Evolutionary conservation across 2,888 invertebrate genomes (phyloP), one percentile per base, ranked within the genome.

Genomic region (Pterobdella sp.): DNA sequence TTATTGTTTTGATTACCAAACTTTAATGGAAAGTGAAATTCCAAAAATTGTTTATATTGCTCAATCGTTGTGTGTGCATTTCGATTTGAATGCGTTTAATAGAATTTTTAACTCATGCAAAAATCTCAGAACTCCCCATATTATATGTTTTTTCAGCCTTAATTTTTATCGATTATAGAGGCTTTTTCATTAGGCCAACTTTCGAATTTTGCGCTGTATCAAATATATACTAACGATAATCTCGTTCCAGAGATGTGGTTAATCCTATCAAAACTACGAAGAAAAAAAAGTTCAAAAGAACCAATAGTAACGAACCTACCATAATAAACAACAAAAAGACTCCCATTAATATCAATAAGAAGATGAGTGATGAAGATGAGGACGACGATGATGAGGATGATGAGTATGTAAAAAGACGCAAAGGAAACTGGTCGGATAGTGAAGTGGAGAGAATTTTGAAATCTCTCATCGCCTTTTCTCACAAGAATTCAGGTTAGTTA

Each of bases 361-460:
- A 65, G 34, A 4, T 29, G 4, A 31, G 35, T 65, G 65, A 65
- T 31, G 65, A 65, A 32, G 65, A 63, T 63, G 65, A 29, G 4
- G 32, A 65, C 3, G 69, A 52, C 26, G 49, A 69, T 32, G 71
- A 71, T 1, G 71, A 71, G n/a, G 71, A 56, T 35, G 63, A 10
- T 42, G 36, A 32, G 1, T 36, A 26, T 1, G 32, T 26, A 1
- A 80, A 82, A 37, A 80, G 81, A 49, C 84, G 88, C 4, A 85
- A 87, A 78, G 89, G 89, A 0, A 86, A 85, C 52, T 88, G 89
- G 88, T 87, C 88, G 77, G 87, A 88, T 63, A 86, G 88, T 70
- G 84, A 87, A 68, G 85, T 87, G 77, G 88, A 89, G 80, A 81
- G 83, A 64, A 80, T 87, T 3, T 81, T 89, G 1, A 88, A 86